Conservation (phyloP, 2,113 vertebrate genomes). For the Chrysemys picta region DNA sequence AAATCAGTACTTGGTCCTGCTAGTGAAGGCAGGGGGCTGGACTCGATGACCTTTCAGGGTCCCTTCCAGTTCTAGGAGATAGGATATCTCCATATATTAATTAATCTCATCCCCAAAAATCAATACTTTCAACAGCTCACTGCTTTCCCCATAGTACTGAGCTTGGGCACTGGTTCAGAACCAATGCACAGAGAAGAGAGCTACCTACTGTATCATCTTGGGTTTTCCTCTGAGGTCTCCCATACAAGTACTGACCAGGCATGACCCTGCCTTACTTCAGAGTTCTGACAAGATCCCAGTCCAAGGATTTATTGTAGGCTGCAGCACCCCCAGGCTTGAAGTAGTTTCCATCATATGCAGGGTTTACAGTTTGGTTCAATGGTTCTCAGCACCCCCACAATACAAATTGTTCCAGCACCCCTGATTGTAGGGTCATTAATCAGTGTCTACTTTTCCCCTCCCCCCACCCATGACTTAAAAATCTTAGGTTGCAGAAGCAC, state of each 20-base stretch:
- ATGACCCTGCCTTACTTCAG: neutral
- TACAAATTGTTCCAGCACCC: no score
- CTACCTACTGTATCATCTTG: neutral
- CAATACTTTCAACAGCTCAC: neutral
- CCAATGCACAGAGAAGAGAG: neutral
- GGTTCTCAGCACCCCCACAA: no score
- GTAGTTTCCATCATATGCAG: no score
- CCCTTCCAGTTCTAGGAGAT: no score
- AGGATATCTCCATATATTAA: no score
- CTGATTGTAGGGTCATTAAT: neutral
- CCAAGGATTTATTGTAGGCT: neutral
- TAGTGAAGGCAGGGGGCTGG: no score
- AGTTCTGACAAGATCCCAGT: constrained; percentile 5
- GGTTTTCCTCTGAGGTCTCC: neutral
- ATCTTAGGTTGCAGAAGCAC: neutral
- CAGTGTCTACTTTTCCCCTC: neutral
- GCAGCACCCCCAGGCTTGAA: no score
- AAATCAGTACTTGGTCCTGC: no score
- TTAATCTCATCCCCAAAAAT: neutral
- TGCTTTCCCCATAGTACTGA: neutral
- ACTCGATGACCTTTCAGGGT: no score
- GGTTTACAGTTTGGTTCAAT: no score
- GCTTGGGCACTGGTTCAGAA: neutral
- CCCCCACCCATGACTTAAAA: neutral
- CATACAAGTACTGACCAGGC: neutral